Conservation (phyloP, 2,888 invertebrate species). For the Rhamnusium bicolor region DNA sequence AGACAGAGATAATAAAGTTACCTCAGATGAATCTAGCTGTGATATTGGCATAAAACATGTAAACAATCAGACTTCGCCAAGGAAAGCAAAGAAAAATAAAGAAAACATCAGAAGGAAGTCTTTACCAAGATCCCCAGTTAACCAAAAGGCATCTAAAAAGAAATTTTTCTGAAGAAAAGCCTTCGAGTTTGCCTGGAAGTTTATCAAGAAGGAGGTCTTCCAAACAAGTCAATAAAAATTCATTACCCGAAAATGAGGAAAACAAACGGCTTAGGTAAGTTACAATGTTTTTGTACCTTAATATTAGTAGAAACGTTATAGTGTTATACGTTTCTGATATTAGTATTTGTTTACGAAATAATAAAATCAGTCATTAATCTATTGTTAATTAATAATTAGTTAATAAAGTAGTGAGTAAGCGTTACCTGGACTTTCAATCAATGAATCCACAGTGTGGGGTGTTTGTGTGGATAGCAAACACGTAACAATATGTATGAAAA, state of each 20-base stretch:
- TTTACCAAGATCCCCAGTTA: conserved; percentile 75
- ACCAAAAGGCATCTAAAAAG: conserved; percentile 66
- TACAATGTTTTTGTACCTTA: too few relatives aligned
- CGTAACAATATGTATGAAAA: too few relatives aligned
- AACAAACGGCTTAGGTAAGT: conserved; percentile 2
- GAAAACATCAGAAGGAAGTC: conserved; percentile 81
- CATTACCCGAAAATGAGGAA: conserved; percentile 25
- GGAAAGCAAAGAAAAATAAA: conserved; percentile 76
- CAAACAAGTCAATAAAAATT: conserved; percentile 25
- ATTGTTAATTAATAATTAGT: too few relatives aligned
- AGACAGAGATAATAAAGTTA: conserved; percentile 58
- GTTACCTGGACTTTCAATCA: too few relatives aligned
- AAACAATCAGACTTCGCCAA: conserved; percentile 71
- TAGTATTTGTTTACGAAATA: too few relatives aligned
- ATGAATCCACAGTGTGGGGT: too few relatives aligned
- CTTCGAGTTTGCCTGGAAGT: conserved; percentile 70
- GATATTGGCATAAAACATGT: conserved; percentile 54
- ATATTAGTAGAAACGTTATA: too few relatives aligned
- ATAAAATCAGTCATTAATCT: too few relatives aligned
- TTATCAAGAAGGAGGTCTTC: conserved; percentile 78
- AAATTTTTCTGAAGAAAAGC: conserved; percentile 64
- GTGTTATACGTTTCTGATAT: too few relatives aligned
- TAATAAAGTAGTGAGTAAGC: too few relatives aligned
- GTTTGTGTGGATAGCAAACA: too few relatives aligned
- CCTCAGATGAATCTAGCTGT: conserved; percentile 72